Evolutionary conservation across 2,113 vertebrate genomes (phyloP).

Genomic region (Dromaius novaehollandiae): DNA sequence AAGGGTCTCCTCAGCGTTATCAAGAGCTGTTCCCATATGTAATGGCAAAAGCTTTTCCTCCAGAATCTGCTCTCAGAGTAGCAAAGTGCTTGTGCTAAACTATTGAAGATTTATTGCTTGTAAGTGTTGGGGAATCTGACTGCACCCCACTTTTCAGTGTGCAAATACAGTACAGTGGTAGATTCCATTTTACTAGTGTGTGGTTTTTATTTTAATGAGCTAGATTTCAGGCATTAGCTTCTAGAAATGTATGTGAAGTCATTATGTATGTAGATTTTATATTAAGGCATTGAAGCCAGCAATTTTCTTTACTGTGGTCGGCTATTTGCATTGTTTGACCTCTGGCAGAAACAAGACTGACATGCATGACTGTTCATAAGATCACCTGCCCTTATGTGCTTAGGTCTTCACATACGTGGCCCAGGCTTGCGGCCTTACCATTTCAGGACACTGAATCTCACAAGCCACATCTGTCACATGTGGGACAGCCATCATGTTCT

Average conservation of each 20-base stretch:
- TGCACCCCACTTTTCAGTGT: not conserved
- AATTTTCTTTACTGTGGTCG: too few species aligned
- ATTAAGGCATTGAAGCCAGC: not conserved
- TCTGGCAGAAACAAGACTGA: not conserved
- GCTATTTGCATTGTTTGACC: not conserved
- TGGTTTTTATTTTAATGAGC: not conserved
- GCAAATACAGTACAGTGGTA: not conserved
- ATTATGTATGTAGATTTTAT: not conserved
- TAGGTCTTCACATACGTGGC: not conserved
- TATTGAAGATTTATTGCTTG: not conserved
- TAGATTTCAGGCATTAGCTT: not conserved
- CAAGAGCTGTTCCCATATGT: not conserved
- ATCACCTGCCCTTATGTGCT: not conserved
- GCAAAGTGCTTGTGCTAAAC: not conserved
- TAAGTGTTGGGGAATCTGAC: not conserved
- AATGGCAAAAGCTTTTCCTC: not conserved
- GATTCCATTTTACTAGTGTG: not conserved
- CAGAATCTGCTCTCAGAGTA: not conserved
- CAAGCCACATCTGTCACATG: not conserved
- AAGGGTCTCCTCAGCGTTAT: not conserved
- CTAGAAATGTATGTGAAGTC: not conserved
- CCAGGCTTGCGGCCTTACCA: rapidly evolving
- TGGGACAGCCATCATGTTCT: not conserved
- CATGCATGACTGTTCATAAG: rapidly evolving
- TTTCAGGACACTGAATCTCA: not conserved